phyloP scores from a whole-genome alignment of 2,888 invertebrate genomes.

The Pterobdella sp. region DNA sequence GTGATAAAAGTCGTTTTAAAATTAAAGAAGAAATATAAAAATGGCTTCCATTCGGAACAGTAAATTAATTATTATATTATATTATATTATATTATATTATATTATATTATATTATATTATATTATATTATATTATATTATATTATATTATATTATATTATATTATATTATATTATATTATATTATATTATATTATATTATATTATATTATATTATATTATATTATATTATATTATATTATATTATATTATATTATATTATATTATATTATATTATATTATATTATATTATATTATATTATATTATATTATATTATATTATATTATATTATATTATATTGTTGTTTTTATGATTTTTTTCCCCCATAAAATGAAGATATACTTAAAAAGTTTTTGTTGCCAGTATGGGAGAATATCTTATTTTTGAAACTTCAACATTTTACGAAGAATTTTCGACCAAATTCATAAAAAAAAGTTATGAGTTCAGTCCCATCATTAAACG shows the following conservation, averaged over 20 bases:
- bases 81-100: conserved; percentile 21
- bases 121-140: conserved; percentile 14
- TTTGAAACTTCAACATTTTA: no score
- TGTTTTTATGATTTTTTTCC: background rate
- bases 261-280: conserved; percentile 8
- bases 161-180: conserved; percentile 8
- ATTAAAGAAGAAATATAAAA: no score
- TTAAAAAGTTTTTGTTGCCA: no score
- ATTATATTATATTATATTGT: conserved; percentile 17
- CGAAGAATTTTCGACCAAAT: no score
- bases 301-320: conserved; percentile 20
- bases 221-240: conserved; percentile 8
- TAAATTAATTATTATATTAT: conserved; percentile 12
- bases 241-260: conserved; percentile 8
- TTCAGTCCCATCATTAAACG: no score
- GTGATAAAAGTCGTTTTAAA: no score
- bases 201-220: conserved; percentile 8
- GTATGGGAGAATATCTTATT: no score
- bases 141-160: conserved; percentile 8
- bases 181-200: conserved; percentile 8
- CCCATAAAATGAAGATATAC: no score
- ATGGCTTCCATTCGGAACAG: no score
- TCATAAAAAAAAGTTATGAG: no score
- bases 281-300: conserved; percentile 17
- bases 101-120: conserved; percentile 20